Base-by-base conservation (phyloP, 1,140 invertebrate species). In the Temnothorax longispinosus region DNA sequence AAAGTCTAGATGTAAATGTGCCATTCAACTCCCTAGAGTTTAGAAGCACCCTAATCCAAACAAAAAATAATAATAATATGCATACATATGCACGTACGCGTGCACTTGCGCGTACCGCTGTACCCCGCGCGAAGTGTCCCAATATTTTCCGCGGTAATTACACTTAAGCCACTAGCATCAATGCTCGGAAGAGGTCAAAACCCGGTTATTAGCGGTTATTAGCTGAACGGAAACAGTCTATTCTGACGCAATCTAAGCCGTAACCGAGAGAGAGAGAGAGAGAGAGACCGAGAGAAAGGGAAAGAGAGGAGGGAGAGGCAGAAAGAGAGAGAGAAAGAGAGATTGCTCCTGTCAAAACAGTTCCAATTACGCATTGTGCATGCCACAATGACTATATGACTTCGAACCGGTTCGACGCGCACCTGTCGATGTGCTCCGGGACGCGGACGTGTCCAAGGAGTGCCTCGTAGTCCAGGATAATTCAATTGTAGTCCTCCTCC, bases 141-240 rank as follows among this genome's bases (percentile, higher is more conserved):
- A 56, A 58, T 58, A 75, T 75, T 75, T 41, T 58, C 5, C 8
- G 11, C n/a, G 41, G 13, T 58, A 58, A 56, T 74, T 74, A 74
- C 35, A 56, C n/a, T 69, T 32, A 21, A 75, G 35, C n/a, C 27
- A 52, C 10, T 41, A 41, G 60, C 76, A 35, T 47, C 56, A 21
- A 47, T 47, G 76, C 27, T 50, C 58, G 44, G 38, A 41, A 65
- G 27, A 65, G 76, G 56, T 78, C 58, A 65, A 78, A 65, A 65
- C 32, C 58, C 76, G 76, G 21, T 78, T 62, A 77, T 77, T 78
- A 81, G 77, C 35, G 21, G n/a, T 81, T 56, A 81, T 81, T 81
- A 81, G 35, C 18, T 15, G 21, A 44, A 56, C 78, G 78, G 78
- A 81, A 81, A 81, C 65, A 15, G 65, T 72, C 65, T 69, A 81